Evolutionary conservation across 2,113 vertebrate genomes (phyloP), one percentile per base, ranked within the genome.

Genomic region (Macroglossus sobrinus): DNA sequence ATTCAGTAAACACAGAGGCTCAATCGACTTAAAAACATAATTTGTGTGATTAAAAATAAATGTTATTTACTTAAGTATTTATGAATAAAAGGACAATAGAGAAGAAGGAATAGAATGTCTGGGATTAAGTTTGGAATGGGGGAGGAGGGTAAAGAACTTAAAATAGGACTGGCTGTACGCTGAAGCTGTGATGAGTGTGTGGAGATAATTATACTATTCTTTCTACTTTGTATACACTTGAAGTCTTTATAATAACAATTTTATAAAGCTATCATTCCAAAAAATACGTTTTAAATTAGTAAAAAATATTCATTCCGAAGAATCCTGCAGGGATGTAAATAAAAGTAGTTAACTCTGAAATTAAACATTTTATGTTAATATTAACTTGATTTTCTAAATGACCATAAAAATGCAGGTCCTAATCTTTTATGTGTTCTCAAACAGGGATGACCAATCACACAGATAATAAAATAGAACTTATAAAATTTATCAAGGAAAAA

Each of bases 231-330:
- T 10, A 24, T 50, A 50, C 35, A 69, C 55, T 43, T 89, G 53
- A 92, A 89, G 80, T 88, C 43, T 75, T 26, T 64, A 57, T 19
- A 50, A 14, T 35, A 66, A 50, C 5, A 18, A 69, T 64, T 82
- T 71, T 84, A 74, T n/a, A 71, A 89, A 82, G 45, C 4, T 24
- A 88, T 24, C 63, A n/a, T 82, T 75, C 80, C 69, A 87, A 50
- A 82, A 88, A 94, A 80, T 21, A 69, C 18, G 7, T 40, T 91
- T 91, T 75, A 87, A 91, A 94, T 71, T 69, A 85, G 5, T 50
- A 78, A 72, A 64, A 96, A 96, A 93, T n/a, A 88, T 16, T 81
- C n/a, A 91, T 82, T 95, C 72, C 69, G 59, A 86, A 92, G 18
- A 91, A 87, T 66, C 38, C 59, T 80, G 50, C 13, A 92, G 9